Evolutionary conservation across 1,140 invertebrate genomes (phyloP).

Genomic region (Rhynchophorus ferrugineus): DNA sequence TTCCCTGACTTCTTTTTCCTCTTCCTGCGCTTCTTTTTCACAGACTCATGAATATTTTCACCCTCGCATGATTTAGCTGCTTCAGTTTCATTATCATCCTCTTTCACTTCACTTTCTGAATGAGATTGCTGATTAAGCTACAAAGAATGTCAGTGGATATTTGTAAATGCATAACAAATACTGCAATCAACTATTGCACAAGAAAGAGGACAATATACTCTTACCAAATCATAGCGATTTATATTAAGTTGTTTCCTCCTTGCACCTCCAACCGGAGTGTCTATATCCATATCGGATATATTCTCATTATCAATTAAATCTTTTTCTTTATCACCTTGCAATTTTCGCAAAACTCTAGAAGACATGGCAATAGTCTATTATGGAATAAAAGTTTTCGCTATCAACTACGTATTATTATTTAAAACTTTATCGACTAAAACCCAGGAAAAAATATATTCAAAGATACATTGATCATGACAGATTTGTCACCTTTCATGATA

Average conservation of each 20-base stretch:
- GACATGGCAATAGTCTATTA: conserved; percentile 44
- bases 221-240: conserved; percentile 59
- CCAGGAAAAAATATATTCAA: too few relatives aligned
- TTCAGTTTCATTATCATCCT: conserved; percentile 60
- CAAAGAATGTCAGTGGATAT: conserved; percentile 4
- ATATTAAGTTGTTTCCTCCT: conserved; percentile 47
- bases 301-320: conserved; percentile 45
- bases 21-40: conserved; percentile 55
- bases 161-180: not conserved
- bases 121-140: conserved; percentile 54
- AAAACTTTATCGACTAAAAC: not conserved
- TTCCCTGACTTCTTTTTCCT: conserved; percentile 53
- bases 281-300: conserved; percentile 46
- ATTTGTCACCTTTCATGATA: too few relatives aligned
- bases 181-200: too few relatives aligned
- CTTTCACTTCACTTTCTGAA: conserved; percentile 62
- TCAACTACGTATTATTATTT: not conserved
- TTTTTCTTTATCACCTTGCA: conserved; percentile 50
- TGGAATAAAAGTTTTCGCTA: not conserved
- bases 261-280: conserved; percentile 41
- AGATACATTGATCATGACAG: too few relatives aligned
- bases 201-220: conserved; percentile 8
- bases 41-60: conserved; percentile 38
- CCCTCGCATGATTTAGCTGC: conserved; percentile 44
- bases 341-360: conserved; percentile 53